Conservation (phyloP, 2,113 vertebrate genomes). For the Oenanthe melanoleuca region DNA sequence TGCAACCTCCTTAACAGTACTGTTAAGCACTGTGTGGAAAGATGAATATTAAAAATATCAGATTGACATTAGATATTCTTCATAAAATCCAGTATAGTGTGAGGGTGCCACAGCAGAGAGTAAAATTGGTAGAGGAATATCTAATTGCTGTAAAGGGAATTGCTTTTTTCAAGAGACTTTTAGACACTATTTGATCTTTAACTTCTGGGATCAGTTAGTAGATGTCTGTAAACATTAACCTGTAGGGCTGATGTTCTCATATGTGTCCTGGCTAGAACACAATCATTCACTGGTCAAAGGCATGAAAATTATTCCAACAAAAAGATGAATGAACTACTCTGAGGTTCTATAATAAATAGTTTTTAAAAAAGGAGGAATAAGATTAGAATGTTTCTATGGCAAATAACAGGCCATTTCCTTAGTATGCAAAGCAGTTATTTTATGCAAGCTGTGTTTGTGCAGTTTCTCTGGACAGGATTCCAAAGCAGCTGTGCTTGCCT, state of each 20-base stretch:
- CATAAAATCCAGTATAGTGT: not conserved
- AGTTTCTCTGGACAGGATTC: slow-evolving; percentile 35
- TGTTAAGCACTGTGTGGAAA: not conserved
- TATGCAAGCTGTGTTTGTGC: slow-evolving; percentile 28
- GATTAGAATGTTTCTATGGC: not conserved
- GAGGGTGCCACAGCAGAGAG: not conserved
- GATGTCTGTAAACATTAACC: not conserved
- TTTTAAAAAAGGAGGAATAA: not conserved
- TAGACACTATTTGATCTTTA: not conserved
- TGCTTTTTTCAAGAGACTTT: not conserved
- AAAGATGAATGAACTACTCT: not conserved
- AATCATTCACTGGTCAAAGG: not conserved
- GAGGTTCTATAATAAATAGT: not conserved
- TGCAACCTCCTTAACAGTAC: not conserved
- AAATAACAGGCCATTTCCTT: slow-evolving; percentile 12
- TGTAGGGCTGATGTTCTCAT: not conserved
- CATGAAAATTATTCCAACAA: not conserved
- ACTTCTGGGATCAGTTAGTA: not conserved
- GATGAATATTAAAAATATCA: not conserved
- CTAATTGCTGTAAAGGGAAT: not conserved
- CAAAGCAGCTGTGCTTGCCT: slow-evolving; percentile 46
- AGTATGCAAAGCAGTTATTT: slow-evolving; percentile 34
- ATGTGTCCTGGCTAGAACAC: not conserved
- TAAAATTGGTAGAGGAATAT: not conserved
- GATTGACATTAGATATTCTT: not conserved